Evolutionary conservation across 2,888 invertebrate genomes (phyloP).

Genomic region (Athetis lepigone): DNA sequence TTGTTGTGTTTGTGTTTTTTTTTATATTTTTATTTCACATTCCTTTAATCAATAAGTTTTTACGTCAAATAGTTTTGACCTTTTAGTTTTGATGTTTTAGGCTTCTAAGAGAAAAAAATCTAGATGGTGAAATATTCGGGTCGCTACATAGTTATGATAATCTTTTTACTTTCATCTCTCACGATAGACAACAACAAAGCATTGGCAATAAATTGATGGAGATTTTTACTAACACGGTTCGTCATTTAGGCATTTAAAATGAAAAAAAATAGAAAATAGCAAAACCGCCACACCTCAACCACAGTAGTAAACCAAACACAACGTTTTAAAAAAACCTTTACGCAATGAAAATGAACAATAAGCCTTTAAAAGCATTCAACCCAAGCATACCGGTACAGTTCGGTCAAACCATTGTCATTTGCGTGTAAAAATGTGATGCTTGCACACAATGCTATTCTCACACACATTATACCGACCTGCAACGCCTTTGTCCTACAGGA

Average conservation of each 20-base stretch:
- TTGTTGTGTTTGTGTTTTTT: too few relatives aligned
- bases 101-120: too few relatives aligned
- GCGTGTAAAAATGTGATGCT: conserved; percentile 71
- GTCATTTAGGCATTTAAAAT: too few relatives aligned
- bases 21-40: too few relatives aligned
- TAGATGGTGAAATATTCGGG: too few relatives aligned
- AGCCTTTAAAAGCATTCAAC: conserved; percentile 49
- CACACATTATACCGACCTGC: conserved; percentile 49
- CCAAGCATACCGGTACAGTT: conserved; percentile 26
- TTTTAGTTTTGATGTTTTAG: too few relatives aligned
- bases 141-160: too few relatives aligned
- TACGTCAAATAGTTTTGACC: background rate
- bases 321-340: conserved; percentile 22
- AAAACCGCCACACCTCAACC: background rate
- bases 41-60: too few relatives aligned
- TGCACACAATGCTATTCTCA: conserved; percentile 63
- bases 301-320: background rate
- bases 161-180: too few relatives aligned
- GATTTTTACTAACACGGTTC: too few relatives aligned
- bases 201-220: too few relatives aligned
- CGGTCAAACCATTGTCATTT: conserved; percentile 53
- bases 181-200: too few relatives aligned
- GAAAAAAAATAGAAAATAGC: background rate
- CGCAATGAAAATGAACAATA: conserved; percentile 44
- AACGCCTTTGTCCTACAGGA: conserved; percentile 49